phyloP scores from a whole-genome alignment of 2,888 invertebrate genomes.

The Bursaphelenchus okinawaensis region DNA sequence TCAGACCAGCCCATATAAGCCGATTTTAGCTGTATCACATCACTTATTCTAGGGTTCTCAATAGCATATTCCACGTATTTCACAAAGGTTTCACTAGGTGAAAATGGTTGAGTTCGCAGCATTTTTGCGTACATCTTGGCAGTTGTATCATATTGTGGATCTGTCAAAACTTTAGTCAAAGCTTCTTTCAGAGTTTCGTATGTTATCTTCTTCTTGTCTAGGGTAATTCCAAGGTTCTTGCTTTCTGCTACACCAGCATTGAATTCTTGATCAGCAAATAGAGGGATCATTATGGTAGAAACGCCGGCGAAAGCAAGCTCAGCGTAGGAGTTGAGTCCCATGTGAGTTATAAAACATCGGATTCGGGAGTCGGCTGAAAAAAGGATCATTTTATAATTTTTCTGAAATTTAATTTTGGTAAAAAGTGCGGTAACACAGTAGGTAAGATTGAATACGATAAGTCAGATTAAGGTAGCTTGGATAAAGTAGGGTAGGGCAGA shows the following conservation, averaged over 20 bases:
- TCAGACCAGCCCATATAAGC: background rate
- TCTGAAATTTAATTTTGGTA: background rate
- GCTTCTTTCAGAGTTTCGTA: slow-evolving; percentile 13
- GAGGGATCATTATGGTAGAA: slow-evolving; percentile 33
- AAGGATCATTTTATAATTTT: background rate
- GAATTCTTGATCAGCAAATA: slow-evolving; percentile 35
- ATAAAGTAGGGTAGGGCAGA: no score
- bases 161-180: slow-evolving; percentile 9
- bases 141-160: background rate
- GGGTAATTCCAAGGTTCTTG: slow-evolving; percentile 10
- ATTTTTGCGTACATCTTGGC: background rate
- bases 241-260: slow-evolving; percentile 14
- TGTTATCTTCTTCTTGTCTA: slow-evolving; percentile 14
- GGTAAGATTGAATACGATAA: background rate
- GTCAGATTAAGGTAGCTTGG: no score
- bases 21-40: background rate
- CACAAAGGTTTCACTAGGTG: background rate
- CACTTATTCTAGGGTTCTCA: background rate
- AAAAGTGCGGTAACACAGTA: background rate
- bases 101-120: background rate
- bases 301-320: slow-evolving; percentile 36
- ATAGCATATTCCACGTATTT: background rate
- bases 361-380: slow-evolving; percentile 30
- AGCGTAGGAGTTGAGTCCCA: slow-evolving; percentile 34
- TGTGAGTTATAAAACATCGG: slow-evolving; percentile 34